Percentiles rank a stretch among this genome's conserved stretches.
These are phyloP conservation scores for Zonotrichia albicollis DNA, from an alignment of 2,797 vertebrate species.

Conservation along the genomic window DNA sequence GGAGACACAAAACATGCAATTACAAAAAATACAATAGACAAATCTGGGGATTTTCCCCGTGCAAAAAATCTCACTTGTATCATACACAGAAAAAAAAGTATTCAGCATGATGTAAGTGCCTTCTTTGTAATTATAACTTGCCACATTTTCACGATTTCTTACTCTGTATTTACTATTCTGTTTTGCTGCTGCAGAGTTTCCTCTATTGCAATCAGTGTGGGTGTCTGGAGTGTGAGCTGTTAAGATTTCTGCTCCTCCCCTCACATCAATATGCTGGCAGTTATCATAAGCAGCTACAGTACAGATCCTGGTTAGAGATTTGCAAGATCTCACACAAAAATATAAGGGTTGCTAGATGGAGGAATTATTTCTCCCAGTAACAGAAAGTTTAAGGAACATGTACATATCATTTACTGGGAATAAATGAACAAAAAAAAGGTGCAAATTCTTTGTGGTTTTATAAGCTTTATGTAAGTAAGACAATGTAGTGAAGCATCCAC, in stretches of 20 bases:
- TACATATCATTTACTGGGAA: not conserved
- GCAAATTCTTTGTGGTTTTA: not conserved
- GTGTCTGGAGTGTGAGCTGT: constrained; percentile 38
- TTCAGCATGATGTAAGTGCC: not conserved
- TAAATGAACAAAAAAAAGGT: not conserved
- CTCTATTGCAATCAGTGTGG: constrained; percentile 49
- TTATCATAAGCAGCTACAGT: not conserved
- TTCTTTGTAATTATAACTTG: constrained; percentile 10
- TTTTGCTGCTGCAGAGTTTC: constrained; percentile 48
- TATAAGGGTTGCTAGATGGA: not conserved
- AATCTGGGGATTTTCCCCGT: not conserved
- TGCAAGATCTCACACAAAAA: not conserved
- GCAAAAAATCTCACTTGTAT: not conserved
- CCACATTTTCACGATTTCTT: constrained; percentile 1
- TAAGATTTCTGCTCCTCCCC: constrained; percentile 49
- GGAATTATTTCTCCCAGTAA: not conserved
- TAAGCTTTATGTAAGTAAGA: not conserved
- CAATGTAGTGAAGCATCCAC: not conserved
- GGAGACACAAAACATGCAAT: not conserved
- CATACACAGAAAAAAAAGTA: not conserved
- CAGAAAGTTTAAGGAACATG: not conserved
- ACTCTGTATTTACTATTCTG: constrained; percentile 53
- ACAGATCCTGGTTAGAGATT: not conserved
- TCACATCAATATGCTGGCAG: constrained; percentile 32
- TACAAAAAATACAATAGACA: not conserved